Evolutionary conservation across 2,888 invertebrate species (phyloP).

Genomic region (Zygaena filipendulae): DNA sequence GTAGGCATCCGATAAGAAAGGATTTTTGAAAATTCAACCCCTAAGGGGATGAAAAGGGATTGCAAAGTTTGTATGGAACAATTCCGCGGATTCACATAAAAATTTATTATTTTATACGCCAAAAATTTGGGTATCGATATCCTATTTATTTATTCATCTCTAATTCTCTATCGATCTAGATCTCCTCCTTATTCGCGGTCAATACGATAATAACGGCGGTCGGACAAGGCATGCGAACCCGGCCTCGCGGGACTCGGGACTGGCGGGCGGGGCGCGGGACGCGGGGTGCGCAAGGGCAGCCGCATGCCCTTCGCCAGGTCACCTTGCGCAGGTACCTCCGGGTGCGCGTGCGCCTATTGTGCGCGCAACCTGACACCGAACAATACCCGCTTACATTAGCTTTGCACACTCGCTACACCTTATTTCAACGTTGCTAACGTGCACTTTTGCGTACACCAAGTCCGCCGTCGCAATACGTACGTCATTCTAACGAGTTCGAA

Average conservation of each 20-base stretch:
- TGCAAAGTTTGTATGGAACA: no score
- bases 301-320: slow-evolving; percentile 55
- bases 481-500: slow-evolving; percentile 48
- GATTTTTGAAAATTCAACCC: no score
- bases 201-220: slow-evolving; percentile 51
- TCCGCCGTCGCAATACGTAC: slow-evolving; percentile 16
- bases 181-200: no score
- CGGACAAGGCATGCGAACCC: slow-evolving; percentile 47
- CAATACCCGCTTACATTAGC: slow-evolving; percentile 12
- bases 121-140: no score
- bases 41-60: no score
- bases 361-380: slow-evolving; percentile 50
- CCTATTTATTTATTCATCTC: no score
- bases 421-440: slow-evolving; percentile 9
- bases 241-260: slow-evolving; percentile 14
- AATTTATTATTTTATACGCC: no score
- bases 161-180: no score
- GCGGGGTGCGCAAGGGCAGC: slow-evolving; percentile 45
- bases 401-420: slow-evolving; percentile 5
- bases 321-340: slow-evolving; percentile 61
- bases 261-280: slow-evolving; percentile 22
- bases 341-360: slow-evolving; percentile 59
- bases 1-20: no score
- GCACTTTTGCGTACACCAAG: slow-evolving; percentile 6
- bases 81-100: no score